Evolutionary conservation across 2,797 vertebrate genomes (phyloP), one percentile per base, ranked within the genome.

Genomic region (Hoplostethus atlanticus): DNA sequence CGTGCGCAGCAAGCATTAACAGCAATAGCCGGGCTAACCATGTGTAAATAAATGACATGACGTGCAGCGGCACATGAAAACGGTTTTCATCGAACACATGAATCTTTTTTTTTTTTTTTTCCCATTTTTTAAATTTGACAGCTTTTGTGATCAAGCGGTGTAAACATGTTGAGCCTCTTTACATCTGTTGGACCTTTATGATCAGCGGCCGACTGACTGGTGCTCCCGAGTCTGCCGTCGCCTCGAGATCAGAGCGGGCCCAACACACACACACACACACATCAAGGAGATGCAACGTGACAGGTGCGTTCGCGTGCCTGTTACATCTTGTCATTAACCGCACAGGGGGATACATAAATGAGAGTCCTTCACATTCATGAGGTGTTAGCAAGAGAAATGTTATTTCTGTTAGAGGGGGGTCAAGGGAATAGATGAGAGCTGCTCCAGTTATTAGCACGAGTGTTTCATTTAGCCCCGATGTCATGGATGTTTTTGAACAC

Each of bases 241-340:
- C 58, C 57, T 84, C 66, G 66, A 71, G 51, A 72, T 84, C 74
- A 73, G 36, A 57, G 40, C 15, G 15, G 55, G 67, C 53, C 54
- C 73, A 21, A 21, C 21, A 21, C 21, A 21, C 21, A 21, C 21
- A 21, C 21, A 77, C 34, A 69, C 73, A 81, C 57, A 77, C 65
- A 47, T 80, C 81, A 71, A 28, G 54, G 42, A 31, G 25, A 76
- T 76, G 68, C 21, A 53, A 61, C 5, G 6, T 64, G 72, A 71
- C 69, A 75, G 58, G 64, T 64, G 54, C 50, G n/a, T 71, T 62
- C 12, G 25, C 0, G 4, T 47, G 34, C n/a, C 15, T 59, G 59
- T 63, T 70, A 54, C 58, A 70, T 68, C 55, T 30, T 16, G 69
- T 62, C 61, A 62, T 25, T 31, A 30, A 74, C 59, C 71, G 36